Conservation (phyloP, 2,113 vertebrate genomes). For the Etheostoma spectabile region DNA sequence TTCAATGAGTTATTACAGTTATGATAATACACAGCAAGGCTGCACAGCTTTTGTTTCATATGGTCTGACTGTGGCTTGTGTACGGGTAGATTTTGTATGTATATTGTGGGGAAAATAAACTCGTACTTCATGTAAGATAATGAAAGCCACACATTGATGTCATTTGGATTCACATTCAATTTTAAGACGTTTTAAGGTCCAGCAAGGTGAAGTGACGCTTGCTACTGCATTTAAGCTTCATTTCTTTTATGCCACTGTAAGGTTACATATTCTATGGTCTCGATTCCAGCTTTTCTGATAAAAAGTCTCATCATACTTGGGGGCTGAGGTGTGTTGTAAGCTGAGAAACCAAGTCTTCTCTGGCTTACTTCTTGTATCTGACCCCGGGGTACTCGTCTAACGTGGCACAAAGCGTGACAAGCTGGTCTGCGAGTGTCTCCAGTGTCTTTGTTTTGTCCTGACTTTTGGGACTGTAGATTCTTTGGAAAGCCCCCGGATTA, state of each 20-base stretch:
- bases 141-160: background rate
- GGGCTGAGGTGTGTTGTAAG: slow-evolving; percentile 25
- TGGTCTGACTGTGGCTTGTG: background rate
- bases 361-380: slow-evolving; percentile 90
- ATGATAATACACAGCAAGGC: background rate
- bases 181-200: too few relatives aligned
- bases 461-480: slow-evolving; percentile 90
- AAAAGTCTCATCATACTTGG: slow-evolving; percentile 11
- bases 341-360: slow-evolving; percentile 34
- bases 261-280: background rate
- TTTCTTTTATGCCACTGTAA: background rate
- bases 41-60: background rate
- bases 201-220: background rate
- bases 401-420: slow-evolving; percentile 94
- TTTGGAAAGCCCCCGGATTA: slow-evolving; percentile 90
- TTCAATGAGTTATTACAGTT: background rate
- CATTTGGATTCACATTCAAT: background rate
- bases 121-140: background rate
- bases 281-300: slow-evolving; percentile 5
- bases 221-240: background rate
- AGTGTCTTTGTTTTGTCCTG: slow-evolving; percentile 85
- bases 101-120: background rate
- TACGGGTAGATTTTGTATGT: background rate
- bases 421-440: slow-evolving; percentile 91
- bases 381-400: slow-evolving; percentile 96